Base-by-base conservation (phyloP, 1,140 invertebrate species). In the Calycopis cecrops region DNA sequence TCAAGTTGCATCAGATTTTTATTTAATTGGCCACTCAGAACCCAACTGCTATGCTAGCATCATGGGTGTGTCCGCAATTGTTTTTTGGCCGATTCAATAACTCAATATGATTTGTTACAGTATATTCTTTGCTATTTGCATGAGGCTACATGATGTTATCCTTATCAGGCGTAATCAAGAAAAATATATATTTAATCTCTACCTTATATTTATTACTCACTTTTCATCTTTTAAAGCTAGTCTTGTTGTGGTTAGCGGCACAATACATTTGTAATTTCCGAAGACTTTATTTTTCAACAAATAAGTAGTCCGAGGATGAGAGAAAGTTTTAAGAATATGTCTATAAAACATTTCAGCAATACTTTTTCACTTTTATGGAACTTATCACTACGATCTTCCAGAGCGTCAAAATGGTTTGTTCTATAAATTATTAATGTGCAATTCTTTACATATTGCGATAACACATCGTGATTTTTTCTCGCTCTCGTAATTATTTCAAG, bases 211-310 rank as follows among this genome's bases (percentile, higher is more conserved):
- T 16, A 1, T n/a, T 35, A 79, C 82, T 85, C 60, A 85, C 82
- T 82, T 85, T 54, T 85, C 77, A 4, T 74, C 71, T 17, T 79
- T 73, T 51, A 78, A 59, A n/a, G 70, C 71, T 16, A 65, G 55
- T 55, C 68, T 68, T 1, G 73, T 77, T 6, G 82, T 85, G 10
- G 79, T 78, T 44, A 85, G 53, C 12, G 76, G 76, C 14, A 73
- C 67, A 35, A 73, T 54, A 58, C 61, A 70, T 57, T 67, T 78
- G 28, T 69, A 68, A 65, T 78, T 82, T 28, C 68, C 70, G 51
- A 72, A 81, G 63, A 57, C 62, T 51, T 76, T 78, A 62, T 66
- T 64, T 70, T 68, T 78, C n/a, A 71, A 17, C 56, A 75, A 72
- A 71, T 59, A 65, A 48, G 63, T 49, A 18, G 69, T 55, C 62